A percentile compares a stretch with the other conserved stretches of the same genome.
These are phyloP conservation scores for Agrotis ipsilon DNA, from an alignment of 2,888 invertebrate genomes.

Conservation along the genomic window DNA sequence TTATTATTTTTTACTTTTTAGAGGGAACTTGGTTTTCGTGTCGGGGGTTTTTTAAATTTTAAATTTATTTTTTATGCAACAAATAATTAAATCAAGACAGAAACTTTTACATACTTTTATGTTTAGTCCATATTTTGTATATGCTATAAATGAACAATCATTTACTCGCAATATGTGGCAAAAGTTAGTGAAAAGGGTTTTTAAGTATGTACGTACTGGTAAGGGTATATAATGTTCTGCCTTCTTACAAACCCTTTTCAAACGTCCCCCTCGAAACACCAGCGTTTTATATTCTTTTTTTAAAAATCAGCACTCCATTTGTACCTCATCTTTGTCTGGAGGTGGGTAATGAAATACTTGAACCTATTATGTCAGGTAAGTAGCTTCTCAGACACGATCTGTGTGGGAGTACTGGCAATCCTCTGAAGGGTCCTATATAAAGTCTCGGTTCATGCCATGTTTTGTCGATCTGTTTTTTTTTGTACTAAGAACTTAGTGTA, in stretches of 20 bases:
- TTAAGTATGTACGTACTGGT: too few species aligned
- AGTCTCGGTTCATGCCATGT: constrained; percentile 16
- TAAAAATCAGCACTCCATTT: constrained; percentile 19
- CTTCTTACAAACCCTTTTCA: not conserved
- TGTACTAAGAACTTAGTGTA: constrained; percentile 7
- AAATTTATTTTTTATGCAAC: too few species aligned
- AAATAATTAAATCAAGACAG: not conserved
- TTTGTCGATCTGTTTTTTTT: not conserved
- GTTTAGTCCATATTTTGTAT: not conserved
- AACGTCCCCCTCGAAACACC: not conserved
- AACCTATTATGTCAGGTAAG: constrained; percentile 28
- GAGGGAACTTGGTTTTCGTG: too few species aligned
- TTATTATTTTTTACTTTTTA: too few species aligned
- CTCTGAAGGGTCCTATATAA: constrained; percentile 14
- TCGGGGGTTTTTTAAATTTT: too few species aligned
- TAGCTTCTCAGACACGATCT: constrained; percentile 15
- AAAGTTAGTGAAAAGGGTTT: too few species aligned
- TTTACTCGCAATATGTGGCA: not conserved
- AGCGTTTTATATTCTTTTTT: not conserved
- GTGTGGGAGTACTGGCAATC: constrained; percentile 9
- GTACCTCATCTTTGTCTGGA: not conserved
- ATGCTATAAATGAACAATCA: too few species aligned
- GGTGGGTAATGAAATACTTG: constrained; percentile 26
- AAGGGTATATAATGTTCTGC: too few species aligned
- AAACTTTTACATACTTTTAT: not conserved